Conservation (phyloP, 2,113 vertebrate genomes). For the Catharus fuscescens region DNA sequence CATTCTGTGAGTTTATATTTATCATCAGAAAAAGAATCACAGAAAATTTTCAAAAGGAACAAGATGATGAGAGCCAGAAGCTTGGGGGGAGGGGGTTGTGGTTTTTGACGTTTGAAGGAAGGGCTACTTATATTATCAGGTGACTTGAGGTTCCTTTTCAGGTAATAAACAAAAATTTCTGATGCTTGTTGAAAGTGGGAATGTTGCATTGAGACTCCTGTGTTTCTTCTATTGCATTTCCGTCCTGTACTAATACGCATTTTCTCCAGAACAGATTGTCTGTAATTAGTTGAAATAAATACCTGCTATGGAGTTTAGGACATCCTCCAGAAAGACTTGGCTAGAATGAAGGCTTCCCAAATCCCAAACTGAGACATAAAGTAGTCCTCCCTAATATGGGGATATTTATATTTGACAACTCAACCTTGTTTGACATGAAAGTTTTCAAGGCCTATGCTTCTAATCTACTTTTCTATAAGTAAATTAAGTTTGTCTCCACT, state of each 20-base stretch:
- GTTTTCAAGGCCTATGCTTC: background rate
- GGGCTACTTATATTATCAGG: background rate
- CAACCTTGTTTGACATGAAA: background rate
- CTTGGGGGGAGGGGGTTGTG: background rate
- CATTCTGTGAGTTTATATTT: background rate
- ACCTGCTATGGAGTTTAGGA: slow-evolving; percentile 28
- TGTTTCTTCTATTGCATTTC: background rate
- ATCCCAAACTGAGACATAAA: background rate
- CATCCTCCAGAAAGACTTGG: slow-evolving; percentile 38
- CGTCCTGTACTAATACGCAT: background rate
- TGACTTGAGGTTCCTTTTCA: background rate
- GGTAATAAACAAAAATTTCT: background rate
- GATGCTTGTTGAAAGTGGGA: background rate
- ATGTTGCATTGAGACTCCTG: background rate
- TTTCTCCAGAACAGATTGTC: slow-evolving; percentile 52
- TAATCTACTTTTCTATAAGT: background rate
- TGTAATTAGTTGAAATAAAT: slow-evolving; percentile 53
- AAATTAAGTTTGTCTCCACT: background rate
- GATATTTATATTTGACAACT: background rate
- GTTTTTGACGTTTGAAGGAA: background rate
- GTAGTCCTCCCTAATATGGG: background rate
- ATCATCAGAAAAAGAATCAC: background rate
- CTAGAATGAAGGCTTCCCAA: background rate
- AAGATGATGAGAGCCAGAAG: background rate
- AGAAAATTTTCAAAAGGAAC: background rate